Evolutionary conservation across 2,888 invertebrate species (phyloP), one percentile per base, ranked within the genome.

Genomic region (Coelopa pilipes): DNA sequence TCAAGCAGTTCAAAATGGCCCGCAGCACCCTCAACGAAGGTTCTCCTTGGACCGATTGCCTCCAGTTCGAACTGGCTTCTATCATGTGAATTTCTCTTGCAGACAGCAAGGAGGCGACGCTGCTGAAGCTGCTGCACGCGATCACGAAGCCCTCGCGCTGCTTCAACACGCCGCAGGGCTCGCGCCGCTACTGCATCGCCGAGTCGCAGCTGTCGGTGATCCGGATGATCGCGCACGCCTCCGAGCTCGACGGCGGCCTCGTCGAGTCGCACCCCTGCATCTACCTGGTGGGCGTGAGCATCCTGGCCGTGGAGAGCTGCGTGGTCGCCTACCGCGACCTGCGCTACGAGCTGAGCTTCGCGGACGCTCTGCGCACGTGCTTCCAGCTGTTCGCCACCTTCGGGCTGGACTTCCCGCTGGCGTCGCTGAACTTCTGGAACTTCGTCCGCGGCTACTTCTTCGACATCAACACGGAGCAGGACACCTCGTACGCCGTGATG

Each of bases 391-490:
- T 53, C 63, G 49, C 50, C 11, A 0, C 74, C 15, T 72, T 76
- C 34, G 70, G 73, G 21, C 12, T 76, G 60, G 50, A 70, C 2
- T 74, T 71, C 72, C 74, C 75, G 11, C 63, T 45, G 34, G 46
- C 75, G 1, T 63, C 76, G 13, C 4, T 70, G 49, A 70, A 74
- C 47, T 74, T 68, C 72, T 76, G 76, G 75, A 67, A 63, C 17
- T 75, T 76, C n/a, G 55, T 76, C 17, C 53, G 74, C 11, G 63
- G 60, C 47, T 75, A 74, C 57, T 67, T 75, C n/a, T 72, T 72
- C 47, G 57, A 75, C 55, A 72, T 75, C 34, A 60, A 65, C 10
- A 15, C 45, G 7, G 47, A 65, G 12, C 12, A 60, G 9, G 69
- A 73, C 19, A 15, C 55, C 1, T 50, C 63, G 19, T 63, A 74